phyloP scores from a whole-genome alignment of 2,888 invertebrate species.

The Campoplex capitator region DNA sequence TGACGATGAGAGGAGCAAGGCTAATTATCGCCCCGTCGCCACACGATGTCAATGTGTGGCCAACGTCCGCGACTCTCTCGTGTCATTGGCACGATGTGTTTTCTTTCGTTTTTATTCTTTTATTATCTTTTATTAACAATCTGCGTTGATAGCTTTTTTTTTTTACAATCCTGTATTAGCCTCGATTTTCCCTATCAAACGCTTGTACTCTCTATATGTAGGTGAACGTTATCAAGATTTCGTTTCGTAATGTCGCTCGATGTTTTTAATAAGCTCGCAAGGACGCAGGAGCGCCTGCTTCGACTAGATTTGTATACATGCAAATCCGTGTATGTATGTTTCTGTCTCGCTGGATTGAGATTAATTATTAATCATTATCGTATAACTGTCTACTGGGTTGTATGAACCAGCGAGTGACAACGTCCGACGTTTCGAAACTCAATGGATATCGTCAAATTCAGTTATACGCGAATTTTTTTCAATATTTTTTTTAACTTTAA shows the following conservation, averaged over 20 bases:
- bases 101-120: constrained; percentile 29
- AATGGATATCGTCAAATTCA: background rate
- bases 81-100: constrained; percentile 52
- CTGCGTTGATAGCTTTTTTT: constrained; percentile 13
- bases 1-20: constrained; percentile 57
- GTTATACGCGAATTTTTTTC: background rate
- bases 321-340: background rate
- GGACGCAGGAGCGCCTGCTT: constrained; percentile 64
- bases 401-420: constrained; percentile 39
- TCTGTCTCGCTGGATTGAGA: constrained; percentile 37
- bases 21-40: constrained; percentile 56
- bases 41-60: constrained; percentile 33
- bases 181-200: constrained; percentile 49
- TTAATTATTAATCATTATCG: constrained; percentile 64
- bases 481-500: constrained; percentile 7
- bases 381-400: constrained; percentile 8
- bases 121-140: background rate
- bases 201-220: constrained; percentile 44
- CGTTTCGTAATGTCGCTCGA: constrained; percentile 69
- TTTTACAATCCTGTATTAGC: constrained; percentile 33
- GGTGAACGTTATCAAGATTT: constrained; percentile 71
- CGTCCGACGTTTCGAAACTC: constrained; percentile 28
- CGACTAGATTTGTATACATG: constrained; percentile 7
- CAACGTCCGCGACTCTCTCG: constrained; percentile 53
- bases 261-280: constrained; percentile 68